Evolutionary conservation across 2,113 vertebrate species (phyloP).

Genomic region (Lepus europaeus): DNA sequence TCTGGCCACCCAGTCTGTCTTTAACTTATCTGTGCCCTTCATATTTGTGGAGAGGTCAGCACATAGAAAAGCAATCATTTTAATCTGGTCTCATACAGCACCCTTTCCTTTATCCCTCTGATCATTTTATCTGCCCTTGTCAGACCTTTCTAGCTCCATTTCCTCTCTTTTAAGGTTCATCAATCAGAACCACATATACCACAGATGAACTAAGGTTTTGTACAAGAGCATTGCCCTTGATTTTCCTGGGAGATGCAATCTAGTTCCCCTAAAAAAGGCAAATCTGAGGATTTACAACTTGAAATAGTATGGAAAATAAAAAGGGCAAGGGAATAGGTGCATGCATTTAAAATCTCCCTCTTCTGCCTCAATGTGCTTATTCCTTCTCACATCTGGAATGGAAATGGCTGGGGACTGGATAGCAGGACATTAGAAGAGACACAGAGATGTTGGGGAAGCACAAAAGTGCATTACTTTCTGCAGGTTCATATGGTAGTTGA

Average conservation of each 20-base stretch:
- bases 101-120: slow-evolving; percentile 34
- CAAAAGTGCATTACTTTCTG: background rate
- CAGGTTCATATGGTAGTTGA: background rate
- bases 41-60: slow-evolving; percentile 60
- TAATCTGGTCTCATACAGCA: slow-evolving; percentile 62
- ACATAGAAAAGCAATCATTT: slow-evolving; percentile 55
- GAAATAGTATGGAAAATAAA: slow-evolving; percentile 54
- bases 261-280: slow-evolving; percentile 62
- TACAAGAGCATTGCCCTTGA: slow-evolving; percentile 63
- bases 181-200: slow-evolving; percentile 67
- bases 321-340: background rate
- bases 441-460: background rate
- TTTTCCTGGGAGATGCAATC: slow-evolving; percentile 17
- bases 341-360: background rate
- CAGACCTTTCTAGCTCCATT: slow-evolving; percentile 71
- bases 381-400: background rate
- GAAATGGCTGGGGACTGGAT: background rate
- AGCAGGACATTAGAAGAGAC: background rate
- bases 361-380: background rate
- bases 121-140: slow-evolving; percentile 77
- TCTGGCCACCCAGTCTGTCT: background rate
- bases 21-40: slow-evolving; percentile 64
- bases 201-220: slow-evolving; percentile 61
- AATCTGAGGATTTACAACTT: slow-evolving; percentile 38
- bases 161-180: slow-evolving; percentile 77